Base-by-base conservation (phyloP, 2,888 invertebrate genomes). In the Pantelozetes paolii region DNA sequence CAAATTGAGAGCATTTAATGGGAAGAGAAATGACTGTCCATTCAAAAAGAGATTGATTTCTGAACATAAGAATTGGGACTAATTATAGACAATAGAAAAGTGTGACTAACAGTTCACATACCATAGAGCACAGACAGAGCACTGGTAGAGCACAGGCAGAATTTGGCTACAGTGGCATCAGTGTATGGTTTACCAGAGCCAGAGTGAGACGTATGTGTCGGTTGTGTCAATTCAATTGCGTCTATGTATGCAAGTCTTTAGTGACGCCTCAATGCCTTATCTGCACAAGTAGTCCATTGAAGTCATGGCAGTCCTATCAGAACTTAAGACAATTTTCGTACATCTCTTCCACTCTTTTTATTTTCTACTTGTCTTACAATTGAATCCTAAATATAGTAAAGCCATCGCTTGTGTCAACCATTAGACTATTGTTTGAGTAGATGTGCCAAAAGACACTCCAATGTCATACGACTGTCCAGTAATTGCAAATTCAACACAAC, bases 341-440 rank as follows among this genome's bases (percentile, higher is more conserved):
- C 50, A 8, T 50, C 20, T 50, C n/a, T n/a, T 26, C 9, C n/a
- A 26, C 11, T 54, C 26, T 54, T 45, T 54, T 54, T 11, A 23
- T 54, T 54, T 54, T 54, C 18, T 45, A 9, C 26, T 26, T 26
- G 3, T 48, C 20, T 54, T 54, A 8, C 6, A 26, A 54, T 54
- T 13, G 9, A 54, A 54, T 54, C 54, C 23, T 54, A 54, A 54
- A 54, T 23, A 54, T 54, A 54, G 54, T 54, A 26, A 50, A 54
- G 23, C 54, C 11, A 26, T 50, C 26, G 54, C 23, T n/a, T 50
- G 54, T 50, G 26, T 54, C 54, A 26, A 54, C 1, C 11, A 54
- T 54, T 23, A n/a, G n/a, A n/a, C n/a, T n/a, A n/a, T n/a, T 54
- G 54, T 5, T 54, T 54, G 54, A 54, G 26, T 54, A 26, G n/a